Conservation (phyloP, 2,888 invertebrate species). For the Brenthis hecate region DNA sequence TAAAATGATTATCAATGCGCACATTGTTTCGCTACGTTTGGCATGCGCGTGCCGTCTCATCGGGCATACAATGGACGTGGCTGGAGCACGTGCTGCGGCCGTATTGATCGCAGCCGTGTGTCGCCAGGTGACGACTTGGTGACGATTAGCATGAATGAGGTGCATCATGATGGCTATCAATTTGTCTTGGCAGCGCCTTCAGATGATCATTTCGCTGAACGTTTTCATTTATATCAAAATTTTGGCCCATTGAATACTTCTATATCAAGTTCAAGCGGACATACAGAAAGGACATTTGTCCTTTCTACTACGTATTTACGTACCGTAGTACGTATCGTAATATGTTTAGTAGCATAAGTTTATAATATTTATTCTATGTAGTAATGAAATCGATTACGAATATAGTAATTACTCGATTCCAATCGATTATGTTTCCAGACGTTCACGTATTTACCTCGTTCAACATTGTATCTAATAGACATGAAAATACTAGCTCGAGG, state of each 20-base stretch:
- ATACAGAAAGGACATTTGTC: too few relatives aligned
- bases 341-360: too few relatives aligned
- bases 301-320: too few relatives aligned
- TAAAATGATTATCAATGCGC: constrained; percentile 70
- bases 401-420: constrained; percentile 22
- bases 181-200: constrained; percentile 59
- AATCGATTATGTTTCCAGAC: constrained; percentile 35
- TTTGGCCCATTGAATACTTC: too few relatives aligned
- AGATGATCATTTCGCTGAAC: constrained; percentile 55
- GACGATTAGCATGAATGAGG: constrained; percentile 69
- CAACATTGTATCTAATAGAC: constrained; percentile 47
- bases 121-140: constrained; percentile 66
- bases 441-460: constrained; percentile 46
- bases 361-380: background rate
- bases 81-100: constrained; percentile 75
- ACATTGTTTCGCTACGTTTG: constrained; percentile 73
- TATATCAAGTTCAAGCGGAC: too few relatives aligned
- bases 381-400: constrained; percentile 30
- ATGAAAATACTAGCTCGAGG: constrained; percentile 57
- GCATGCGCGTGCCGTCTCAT: constrained; percentile 69
- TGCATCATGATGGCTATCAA: constrained; percentile 69
- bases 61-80: constrained; percentile 74
- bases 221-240: background rate
- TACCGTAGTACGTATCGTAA: too few relatives aligned
- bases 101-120: constrained; percentile 64